Evolutionary conservation across 2,797 vertebrate species (phyloP).

Genomic region (Jordanella pulchra): DNA sequence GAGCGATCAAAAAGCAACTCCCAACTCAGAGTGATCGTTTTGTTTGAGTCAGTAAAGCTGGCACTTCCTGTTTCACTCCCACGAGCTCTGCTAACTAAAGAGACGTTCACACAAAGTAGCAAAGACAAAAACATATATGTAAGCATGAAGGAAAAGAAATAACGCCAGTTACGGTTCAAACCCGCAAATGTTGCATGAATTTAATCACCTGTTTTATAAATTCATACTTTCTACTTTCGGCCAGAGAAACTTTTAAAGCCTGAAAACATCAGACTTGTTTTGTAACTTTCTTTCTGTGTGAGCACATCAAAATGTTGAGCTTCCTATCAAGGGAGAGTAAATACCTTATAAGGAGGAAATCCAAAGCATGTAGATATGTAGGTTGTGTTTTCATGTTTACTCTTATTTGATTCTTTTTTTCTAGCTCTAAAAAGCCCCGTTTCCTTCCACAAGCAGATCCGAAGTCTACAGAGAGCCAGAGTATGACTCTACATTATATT

Average conservation of each 20-base stretch:
- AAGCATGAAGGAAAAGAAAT: conserved; percentile 1
- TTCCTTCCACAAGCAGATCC: conserved; percentile 94
- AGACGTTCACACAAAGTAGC: conserved; percentile 17
- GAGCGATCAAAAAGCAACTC: conserved; percentile 41
- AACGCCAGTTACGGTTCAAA: background rate
- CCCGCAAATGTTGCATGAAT: background rate
- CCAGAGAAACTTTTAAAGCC: background rate
- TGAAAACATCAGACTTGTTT: background rate
- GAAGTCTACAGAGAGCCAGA: conserved; percentile 94
- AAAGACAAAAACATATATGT: conserved; percentile 24
- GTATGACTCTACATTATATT: conserved; percentile 74
- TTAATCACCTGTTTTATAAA: background rate
- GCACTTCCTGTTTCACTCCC: conserved; percentile 54
- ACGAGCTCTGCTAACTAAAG: conserved; percentile 32
- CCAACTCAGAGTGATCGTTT: conserved; percentile 35
- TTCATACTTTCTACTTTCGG: background rate
- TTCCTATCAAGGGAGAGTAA: background rate
- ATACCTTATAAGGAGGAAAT: background rate
- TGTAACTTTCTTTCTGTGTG: background rate
- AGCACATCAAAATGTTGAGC: background rate
- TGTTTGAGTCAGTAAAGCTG: conserved; percentile 57
- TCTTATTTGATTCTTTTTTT: conserved; percentile 21
- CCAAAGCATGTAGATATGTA: background rate
- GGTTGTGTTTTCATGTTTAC: background rate
- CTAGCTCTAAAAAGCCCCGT: conserved; percentile 95